Conservation (phyloP, 2,888 invertebrate genomes). For the Polyommatus icarus region DNA sequence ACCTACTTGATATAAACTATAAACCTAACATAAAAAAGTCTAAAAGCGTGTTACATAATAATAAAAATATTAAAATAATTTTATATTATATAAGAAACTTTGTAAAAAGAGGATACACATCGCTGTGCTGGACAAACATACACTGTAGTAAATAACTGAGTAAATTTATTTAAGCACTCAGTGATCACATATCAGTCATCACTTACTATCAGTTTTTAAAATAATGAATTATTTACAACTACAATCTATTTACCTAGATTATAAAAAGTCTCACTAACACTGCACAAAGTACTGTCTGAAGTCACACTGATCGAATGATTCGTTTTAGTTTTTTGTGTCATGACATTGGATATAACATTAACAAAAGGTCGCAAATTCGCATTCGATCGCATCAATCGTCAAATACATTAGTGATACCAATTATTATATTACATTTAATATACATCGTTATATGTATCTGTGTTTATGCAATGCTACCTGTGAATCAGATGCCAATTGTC, state of each 20-base stretch:
- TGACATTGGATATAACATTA: slow-evolving; percentile 8
- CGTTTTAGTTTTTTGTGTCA: slow-evolving; percentile 1
- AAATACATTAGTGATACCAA: slow-evolving; percentile 12
- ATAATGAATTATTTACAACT: not conserved
- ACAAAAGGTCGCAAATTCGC: slow-evolving; percentile 23
- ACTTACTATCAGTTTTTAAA: not conserved
- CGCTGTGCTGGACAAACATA: not conserved
- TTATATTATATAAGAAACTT: not conserved
- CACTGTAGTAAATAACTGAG: not conserved
- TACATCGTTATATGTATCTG: not conserved
- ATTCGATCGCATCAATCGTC: slow-evolving; percentile 17
- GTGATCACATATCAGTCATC: not conserved
- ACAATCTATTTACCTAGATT: not conserved
- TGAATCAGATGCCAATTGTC: slow-evolving; percentile 16
- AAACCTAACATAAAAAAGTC: too few relatives aligned
- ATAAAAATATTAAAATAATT: not conserved
- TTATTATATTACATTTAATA: not conserved
- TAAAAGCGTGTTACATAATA: not conserved
- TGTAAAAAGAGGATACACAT: not conserved
- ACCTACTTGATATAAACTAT: too few relatives aligned
- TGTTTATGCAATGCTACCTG: slow-evolving; percentile 11
- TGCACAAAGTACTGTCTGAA: slow-evolving; percentile 3
- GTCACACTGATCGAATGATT: not conserved
- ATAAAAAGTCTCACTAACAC: not conserved
- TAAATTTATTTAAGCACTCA: too few relatives aligned